Evolutionary conservation across 2,113 vertebrate genomes (phyloP), one percentile per base, ranked within the genome.

Genomic region (Anhinga rufa): DNA sequence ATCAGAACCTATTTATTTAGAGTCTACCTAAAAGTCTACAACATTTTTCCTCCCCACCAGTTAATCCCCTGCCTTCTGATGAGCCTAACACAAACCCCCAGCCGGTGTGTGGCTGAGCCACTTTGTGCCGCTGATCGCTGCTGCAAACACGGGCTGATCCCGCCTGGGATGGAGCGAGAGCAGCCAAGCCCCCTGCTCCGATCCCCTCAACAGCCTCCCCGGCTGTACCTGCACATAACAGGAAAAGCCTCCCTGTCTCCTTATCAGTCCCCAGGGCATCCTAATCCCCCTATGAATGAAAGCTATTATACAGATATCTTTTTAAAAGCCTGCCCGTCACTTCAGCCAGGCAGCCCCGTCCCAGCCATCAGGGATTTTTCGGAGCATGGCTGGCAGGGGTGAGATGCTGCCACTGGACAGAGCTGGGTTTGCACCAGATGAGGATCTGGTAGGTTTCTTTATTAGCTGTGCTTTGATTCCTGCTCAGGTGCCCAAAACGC

Each of bases 241-340:
- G 80, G 86, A 93, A 94, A 93, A 93, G 40, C 71, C 76, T 94
- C 88, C 60, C 62, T 8, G 38, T 9, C 60, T 86, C 86, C 81
- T 96, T 97, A 97, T 95, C 95, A 91, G 93, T 93, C 95, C 95
- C 94, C 55, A 57, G 96, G 89, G 95, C 57, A 75, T 44, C 61
- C 65, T 95, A 96, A 97, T 96, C 94, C 91, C n/a, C 48, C 65
- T 9, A 36, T 64, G 92, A 95, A 95, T 8, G 51, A 78, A 89
- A 91, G 71, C 91, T 77, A 48, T 92, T 93, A 84, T 1, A 68
- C 69, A 84, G 86, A 31, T 68, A 92, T 44, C 83, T 84, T 75
- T 90, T 71, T 44, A 71, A 97, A 81, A 93, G 69, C 91, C 74
- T 21, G 64, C 20, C 55, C 1, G 1, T 75, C 83, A 24, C 79